Evolutionary conservation across 2,888 invertebrate species (phyloP).

Genomic region (Calliphora vomitoria): DNA sequence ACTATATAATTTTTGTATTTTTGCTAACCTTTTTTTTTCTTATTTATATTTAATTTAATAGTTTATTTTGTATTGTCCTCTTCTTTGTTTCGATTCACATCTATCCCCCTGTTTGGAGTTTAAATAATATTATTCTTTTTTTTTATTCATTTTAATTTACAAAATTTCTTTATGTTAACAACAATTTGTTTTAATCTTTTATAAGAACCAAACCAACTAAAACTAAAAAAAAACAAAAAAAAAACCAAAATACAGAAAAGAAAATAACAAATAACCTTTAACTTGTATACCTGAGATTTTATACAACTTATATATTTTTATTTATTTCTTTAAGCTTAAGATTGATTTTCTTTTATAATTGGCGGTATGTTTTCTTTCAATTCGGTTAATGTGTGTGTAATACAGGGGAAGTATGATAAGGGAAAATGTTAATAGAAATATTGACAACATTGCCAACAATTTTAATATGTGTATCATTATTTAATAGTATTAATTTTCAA

Average conservation of each 20-base stretch:
- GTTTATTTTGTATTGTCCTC: conserved; percentile 74
- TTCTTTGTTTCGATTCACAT: conserved; percentile 83
- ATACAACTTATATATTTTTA: conserved; percentile 29
- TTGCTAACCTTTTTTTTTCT: conserved; percentile 76
- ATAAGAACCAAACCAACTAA: conserved; percentile 48
- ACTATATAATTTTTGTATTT: conserved; percentile 60
- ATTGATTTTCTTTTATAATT: conserved; percentile 53
- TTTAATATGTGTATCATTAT: too few relatives aligned
- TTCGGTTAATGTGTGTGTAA: not conserved
- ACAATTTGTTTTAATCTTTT: conserved; percentile 50
- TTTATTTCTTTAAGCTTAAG: conserved; percentile 43
- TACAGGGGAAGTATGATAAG: not conserved
- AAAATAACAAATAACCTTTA: conserved; percentile 31
- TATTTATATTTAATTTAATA: conserved; percentile 59
- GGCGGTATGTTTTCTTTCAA: conserved; percentile 19
- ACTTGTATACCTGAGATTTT: conserved; percentile 40
- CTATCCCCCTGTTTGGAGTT: conserved; percentile 77
- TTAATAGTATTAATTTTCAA: too few relatives aligned
- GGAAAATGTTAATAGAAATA: not conserved
- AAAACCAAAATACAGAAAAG: not conserved
- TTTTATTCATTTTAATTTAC: conserved; percentile 37
- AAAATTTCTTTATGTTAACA: conserved; percentile 40
- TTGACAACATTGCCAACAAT: not conserved
- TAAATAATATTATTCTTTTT: conserved; percentile 12
- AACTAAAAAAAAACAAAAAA: not conserved